Percentiles rank a stretch among this genome's conserved stretches.
These are phyloP conservation scores for Coluber constrictor DNA, from an alignment of 2,797 vertebrate species.

Conservation along the genomic window DNA sequence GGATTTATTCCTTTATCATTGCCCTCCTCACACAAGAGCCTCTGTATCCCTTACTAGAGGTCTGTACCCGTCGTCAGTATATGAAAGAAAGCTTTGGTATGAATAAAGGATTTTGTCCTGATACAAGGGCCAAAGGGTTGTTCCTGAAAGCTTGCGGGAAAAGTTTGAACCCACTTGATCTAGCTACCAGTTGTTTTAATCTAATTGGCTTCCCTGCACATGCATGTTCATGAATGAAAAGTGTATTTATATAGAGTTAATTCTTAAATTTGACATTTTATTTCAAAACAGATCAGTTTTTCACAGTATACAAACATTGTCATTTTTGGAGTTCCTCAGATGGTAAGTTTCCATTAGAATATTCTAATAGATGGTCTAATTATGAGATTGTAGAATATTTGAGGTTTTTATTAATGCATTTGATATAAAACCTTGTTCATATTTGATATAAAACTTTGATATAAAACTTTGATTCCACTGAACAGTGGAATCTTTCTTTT, in stretches of 20 bases:
- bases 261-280: constrained; percentile 1
- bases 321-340: constrained; percentile 95
- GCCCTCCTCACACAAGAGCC: background rate
- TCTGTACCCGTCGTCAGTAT: background rate
- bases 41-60: background rate
- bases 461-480: too few species aligned
- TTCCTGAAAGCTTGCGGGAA: background rate
- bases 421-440: background rate
- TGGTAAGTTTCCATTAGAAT: constrained; percentile 79
- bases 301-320: constrained; percentile 86
- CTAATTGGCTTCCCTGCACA: background rate
- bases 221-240: background rate
- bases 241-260: background rate
- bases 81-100: background rate
- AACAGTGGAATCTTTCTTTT: background rate
- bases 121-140: background rate
- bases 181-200: background rate
- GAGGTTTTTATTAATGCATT: background rate
- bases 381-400: background rate
- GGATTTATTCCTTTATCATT: background rate
- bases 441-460: background rate
- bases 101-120: background rate
- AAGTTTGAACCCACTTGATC: background rate
- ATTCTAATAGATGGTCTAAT: background rate
- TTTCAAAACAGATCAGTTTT: constrained; percentile 81